Evolutionary conservation across 2,113 vertebrate genomes (phyloP).

Genomic region (Pterocles burchelli): DNA sequence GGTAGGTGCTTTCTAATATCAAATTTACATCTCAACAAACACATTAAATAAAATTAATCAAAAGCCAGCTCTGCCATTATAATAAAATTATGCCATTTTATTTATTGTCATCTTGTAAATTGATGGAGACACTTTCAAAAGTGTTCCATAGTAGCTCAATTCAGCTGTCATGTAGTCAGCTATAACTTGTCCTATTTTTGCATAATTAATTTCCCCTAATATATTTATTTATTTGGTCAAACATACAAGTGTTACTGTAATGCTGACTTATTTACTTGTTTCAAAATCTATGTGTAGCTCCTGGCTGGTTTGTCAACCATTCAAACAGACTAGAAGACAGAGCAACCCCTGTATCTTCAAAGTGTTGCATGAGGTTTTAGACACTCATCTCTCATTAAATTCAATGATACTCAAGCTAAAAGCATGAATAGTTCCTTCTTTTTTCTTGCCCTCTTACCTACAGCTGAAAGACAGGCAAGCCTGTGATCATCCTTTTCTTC

Average conservation of each 20-base stretch:
- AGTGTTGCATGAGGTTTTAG: not conserved
- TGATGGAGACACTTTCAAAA: not conserved
- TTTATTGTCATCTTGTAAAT: not conserved
- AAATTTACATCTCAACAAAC: not conserved
- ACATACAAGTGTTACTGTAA: not conserved
- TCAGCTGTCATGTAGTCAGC: not conserved
- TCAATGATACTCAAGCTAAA: slow-evolving; percentile 21
- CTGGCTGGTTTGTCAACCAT: not conserved
- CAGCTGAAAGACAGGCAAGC: not conserved
- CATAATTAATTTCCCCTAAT: not conserved
- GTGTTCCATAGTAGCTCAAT: not conserved
- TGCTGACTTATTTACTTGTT: not conserved
- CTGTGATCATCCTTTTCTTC: slow-evolving; percentile 45
- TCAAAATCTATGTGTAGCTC: not conserved
- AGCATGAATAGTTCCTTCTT: not conserved
- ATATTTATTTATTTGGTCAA: not conserved
- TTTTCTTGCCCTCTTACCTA: not conserved
- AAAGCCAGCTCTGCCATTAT: not conserved
- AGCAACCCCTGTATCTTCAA: not conserved
- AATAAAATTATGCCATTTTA: not conserved
- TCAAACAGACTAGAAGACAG: not conserved
- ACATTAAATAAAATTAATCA: not conserved
- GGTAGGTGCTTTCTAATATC: not conserved
- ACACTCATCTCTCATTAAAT: slow-evolving; percentile 28
- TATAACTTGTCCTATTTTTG: not conserved